phyloP scores from a whole-genome alignment of 2,113 vertebrate species.

The Panurus biarmicus region DNA sequence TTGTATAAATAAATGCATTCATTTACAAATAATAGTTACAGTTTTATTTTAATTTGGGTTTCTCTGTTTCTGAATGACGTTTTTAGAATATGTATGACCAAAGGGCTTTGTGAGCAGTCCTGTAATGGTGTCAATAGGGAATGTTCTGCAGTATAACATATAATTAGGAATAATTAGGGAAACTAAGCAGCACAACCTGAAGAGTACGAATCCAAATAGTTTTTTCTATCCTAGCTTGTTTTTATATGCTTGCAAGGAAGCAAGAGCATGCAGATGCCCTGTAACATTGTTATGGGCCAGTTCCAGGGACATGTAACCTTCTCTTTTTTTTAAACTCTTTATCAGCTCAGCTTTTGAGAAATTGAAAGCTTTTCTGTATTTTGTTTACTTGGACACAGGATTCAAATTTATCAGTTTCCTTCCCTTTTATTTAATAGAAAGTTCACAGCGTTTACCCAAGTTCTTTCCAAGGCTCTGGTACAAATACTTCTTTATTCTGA shows the following conservation, averaged over 20 bases:
- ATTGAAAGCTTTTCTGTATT: neutral
- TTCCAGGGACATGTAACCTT: neutral
- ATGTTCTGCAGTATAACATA: neutral
- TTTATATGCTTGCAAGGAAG: neutral
- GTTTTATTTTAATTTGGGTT: neutral
- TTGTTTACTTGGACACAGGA: neutral
- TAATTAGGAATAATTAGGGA: neutral
- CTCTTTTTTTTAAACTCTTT: neutral
- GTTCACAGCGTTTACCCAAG: neutral
- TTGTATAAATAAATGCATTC: neutral
- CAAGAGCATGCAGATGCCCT: neutral
- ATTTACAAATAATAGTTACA: neutral
- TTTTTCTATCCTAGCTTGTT: neutral
- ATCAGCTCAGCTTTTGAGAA: neutral
- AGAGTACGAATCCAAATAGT: neutral
- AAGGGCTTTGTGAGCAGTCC: neutral
- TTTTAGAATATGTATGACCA: neutral
- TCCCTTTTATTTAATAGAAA: neutral
- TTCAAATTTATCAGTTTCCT: constrained; percentile 12
- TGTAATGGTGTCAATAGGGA: neutral
- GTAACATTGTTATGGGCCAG: neutral
- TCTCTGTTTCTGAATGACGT: neutral
- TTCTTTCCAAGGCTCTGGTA: neutral
- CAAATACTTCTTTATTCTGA: neutral
- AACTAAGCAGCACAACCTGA: neutral